phyloP scores from a whole-genome alignment of 2,797 vertebrate genomes.

The Notoglanidium macrostoma region DNA sequence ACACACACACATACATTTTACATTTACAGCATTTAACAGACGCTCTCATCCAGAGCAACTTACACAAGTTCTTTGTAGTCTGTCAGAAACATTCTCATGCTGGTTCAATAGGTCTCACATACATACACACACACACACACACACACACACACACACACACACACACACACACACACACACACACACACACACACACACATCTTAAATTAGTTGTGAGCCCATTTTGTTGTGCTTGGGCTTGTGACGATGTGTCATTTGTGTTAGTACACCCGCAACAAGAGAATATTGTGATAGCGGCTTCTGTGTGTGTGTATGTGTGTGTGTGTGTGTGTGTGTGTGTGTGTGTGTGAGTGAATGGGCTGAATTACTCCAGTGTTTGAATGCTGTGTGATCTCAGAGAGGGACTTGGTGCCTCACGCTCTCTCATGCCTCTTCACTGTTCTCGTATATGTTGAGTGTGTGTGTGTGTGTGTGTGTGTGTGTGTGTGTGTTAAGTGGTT shows the following conservation, averaged over 20 bases:
- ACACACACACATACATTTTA: neutral
- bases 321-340: conserved; percentile 32
- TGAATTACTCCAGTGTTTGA: conserved; percentile 46
- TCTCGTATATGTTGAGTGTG: conserved; percentile 24
- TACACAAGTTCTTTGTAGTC: neutral
- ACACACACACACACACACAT: conserved; percentile 13
- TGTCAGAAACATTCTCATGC: neutral
- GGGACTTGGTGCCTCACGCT: conserved; percentile 8
- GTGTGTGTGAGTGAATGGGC: conserved; percentile 26
- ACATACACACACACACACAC: neutral
- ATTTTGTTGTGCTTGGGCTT: conserved; percentile 9
- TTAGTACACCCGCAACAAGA: conserved; percentile 14
- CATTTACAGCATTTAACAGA: neutral
- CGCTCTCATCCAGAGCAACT: neutral
- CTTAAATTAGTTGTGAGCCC: neutral
- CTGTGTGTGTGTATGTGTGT: conserved; percentile 31
- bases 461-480: conserved; percentile 1
- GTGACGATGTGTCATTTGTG: conserved; percentile 39
- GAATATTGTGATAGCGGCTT: conserved; percentile 16
- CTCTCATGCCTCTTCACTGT: conserved; percentile 16
- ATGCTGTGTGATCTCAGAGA: conserved; percentile 43
- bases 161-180: conserved; percentile 6
- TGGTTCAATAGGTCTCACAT: neutral
- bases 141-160: conserved; percentile 13
- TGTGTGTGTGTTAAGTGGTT: neutral